Evolutionary conservation across 2,888 invertebrate species (phyloP).

Genomic region (Stramonita haemastoma): DNA sequence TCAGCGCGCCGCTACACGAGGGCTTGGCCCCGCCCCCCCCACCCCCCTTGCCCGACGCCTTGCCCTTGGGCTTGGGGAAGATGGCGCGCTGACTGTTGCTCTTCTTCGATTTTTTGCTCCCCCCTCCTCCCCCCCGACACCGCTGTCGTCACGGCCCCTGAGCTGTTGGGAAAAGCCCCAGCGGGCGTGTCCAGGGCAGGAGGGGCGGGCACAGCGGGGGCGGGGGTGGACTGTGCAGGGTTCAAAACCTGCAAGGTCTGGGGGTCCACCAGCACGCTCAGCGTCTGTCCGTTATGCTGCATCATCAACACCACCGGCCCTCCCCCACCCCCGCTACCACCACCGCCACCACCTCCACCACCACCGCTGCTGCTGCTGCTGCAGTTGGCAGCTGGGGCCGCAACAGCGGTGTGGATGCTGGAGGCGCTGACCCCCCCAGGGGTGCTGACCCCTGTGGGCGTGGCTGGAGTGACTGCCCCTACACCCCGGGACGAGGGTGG

Average conservation of each 20-base stretch:
- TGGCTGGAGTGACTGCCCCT: not conserved
- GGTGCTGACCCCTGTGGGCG: not conserved
- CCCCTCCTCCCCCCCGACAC: not conserved
- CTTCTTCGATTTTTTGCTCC: slow-evolving; percentile 54
- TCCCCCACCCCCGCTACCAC: slow-evolving; percentile 31
- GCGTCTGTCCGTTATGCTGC: slow-evolving; percentile 65
- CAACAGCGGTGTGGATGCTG: not conserved
- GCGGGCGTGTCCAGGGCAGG: too few species aligned
- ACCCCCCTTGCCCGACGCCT: not conserved
- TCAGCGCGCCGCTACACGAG: not conserved
- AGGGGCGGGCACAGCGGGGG: slow-evolving; percentile 2
- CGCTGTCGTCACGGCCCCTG: too few species aligned
- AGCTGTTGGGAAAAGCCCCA: too few species aligned
- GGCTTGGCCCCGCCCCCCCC: not conserved
- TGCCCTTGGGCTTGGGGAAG: slow-evolving; percentile 60
- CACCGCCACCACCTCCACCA: not conserved
- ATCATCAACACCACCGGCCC: slow-evolving; percentile 71
- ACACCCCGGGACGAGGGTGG: not conserved
- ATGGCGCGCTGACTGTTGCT: slow-evolving; percentile 56
- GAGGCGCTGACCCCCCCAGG: not conserved
- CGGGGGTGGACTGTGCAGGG: slow-evolving; percentile 30
- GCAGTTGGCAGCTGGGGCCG: not conserved
- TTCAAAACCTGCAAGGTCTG: slow-evolving; percentile 61
- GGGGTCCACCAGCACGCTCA: slow-evolving; percentile 67
- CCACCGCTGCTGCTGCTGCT: not conserved